Percentiles rank a stretch among this genome's conserved stretches.
Evolutionary conservation across 2,888 invertebrate species (phyloP).

Genomic region (Lochmaea crataegi): DNA sequence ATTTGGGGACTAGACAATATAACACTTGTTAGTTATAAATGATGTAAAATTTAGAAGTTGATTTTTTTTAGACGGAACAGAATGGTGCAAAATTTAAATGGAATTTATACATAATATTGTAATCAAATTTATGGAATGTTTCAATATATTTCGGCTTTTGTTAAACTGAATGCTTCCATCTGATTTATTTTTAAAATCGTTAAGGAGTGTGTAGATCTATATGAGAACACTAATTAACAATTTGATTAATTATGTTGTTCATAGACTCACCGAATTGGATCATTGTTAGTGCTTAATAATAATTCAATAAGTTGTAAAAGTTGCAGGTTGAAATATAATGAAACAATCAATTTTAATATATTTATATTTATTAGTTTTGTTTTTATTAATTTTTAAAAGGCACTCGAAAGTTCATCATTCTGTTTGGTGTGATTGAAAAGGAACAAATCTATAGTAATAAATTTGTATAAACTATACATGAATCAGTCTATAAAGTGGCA

Average conservation of each 20-base stretch:
- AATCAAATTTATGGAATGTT: too few species aligned
- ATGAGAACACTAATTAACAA: too few species aligned
- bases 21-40: constrained; percentile 25
- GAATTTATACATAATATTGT: constrained; percentile 1
- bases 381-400: constrained; percentile 7
- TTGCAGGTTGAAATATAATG: constrained; percentile 18
- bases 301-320: too few species aligned
- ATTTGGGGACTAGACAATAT: constrained; percentile 44
- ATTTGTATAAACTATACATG: background rate
- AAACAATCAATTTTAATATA: constrained; percentile 5
- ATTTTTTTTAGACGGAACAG: constrained; percentile 31
- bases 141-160: too few species aligned
- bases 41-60: constrained; percentile 26
- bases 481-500: too few species aligned
- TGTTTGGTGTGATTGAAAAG: constrained; percentile 18
- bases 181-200: too few species aligned
- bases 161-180: background rate
- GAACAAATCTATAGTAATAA: constrained; percentile 13
- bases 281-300: too few species aligned
- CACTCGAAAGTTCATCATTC: constrained; percentile 27
- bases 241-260: too few species aligned
- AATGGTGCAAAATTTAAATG: constrained; percentile 30
- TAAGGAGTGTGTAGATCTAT: too few species aligned
- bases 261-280: too few species aligned
- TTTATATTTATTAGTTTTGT: constrained; percentile 14